These are phyloP conservation scores for Cranoglanis bouderius DNA, from an alignment of 2,113 vertebrate genomes.

Conservation along the genomic window DNA sequence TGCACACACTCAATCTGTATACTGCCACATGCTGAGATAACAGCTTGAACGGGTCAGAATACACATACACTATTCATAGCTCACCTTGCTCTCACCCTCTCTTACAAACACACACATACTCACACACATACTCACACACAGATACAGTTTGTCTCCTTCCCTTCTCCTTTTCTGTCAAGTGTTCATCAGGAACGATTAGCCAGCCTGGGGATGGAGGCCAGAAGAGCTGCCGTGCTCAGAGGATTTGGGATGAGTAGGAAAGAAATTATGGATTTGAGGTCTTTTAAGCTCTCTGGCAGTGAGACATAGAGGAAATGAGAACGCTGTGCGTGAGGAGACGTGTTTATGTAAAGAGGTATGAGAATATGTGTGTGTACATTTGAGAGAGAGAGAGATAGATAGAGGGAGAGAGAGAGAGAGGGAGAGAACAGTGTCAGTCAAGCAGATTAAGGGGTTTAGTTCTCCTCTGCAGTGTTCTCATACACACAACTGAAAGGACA, in stretches of 20 bases:
- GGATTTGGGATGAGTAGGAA: conserved; percentile 56
- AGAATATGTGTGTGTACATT: neutral
- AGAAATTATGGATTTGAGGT: conserved; percentile 57
- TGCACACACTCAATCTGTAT: neutral
- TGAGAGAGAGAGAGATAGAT: neutral
- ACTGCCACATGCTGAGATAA: conserved; percentile 21
- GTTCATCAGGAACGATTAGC: conserved; percentile 47
- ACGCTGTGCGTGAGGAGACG: neutral
- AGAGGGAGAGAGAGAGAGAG: neutral
- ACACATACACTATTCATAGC: conserved; percentile 23
- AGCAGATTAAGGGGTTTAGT: conserved; percentile 50
- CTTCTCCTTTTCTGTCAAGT: conserved; percentile 38
- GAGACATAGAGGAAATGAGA: conserved; percentile 24
- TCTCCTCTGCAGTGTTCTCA: conserved; percentile 25
- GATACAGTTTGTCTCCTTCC: conserved; percentile 3
- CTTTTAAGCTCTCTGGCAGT: conserved; percentile 31
- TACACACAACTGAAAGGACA: conserved; percentile 25
- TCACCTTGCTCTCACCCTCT: neutral
- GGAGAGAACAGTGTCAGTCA: conserved; percentile 20
- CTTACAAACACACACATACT: neutral
- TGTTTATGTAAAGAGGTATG: neutral
- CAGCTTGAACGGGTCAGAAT: conserved; percentile 11
- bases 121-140: conserved; percentile 22
- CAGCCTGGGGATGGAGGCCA: conserved; percentile 21
- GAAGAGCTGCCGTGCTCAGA: conserved; percentile 45